Evolutionary conservation across 2,888 invertebrate species (phyloP).

Genomic region (Pristionchus fissidentatus): DNA sequence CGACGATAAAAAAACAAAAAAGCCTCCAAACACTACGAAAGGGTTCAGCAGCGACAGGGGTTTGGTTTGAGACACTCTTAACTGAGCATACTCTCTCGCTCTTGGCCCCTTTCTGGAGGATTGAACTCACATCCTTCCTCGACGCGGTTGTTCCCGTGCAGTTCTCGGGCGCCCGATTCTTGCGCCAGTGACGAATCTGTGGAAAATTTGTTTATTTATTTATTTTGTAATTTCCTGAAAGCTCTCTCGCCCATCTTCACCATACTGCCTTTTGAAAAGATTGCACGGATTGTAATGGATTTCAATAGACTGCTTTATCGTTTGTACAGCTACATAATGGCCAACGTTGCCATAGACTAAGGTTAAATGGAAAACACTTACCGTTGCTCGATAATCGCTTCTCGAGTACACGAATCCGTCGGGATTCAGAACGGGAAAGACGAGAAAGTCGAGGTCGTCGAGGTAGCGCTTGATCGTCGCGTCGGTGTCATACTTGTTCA

Average conservation of each 20-base stretch:
- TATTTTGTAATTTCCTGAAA: not conserved
- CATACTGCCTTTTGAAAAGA: too few species aligned
- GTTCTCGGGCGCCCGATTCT: constrained; percentile 71
- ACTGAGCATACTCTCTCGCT: not conserved
- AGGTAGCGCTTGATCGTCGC: constrained; percentile 66
- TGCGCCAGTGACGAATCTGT: constrained; percentile 74
- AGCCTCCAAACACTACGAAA: not conserved
- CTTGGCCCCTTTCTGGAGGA: not conserved
- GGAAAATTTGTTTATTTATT: constrained; percentile 41
- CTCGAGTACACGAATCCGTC: constrained; percentile 73
- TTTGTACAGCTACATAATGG: not conserved
- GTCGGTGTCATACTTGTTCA: constrained; percentile 64
- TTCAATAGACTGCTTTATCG: too few species aligned
- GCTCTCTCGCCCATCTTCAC: not conserved
- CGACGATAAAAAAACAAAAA: not conserved
- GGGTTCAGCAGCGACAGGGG: not conserved
- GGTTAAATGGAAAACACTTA: constrained; percentile 47
- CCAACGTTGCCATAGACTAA: not conserved
- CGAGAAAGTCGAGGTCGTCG: constrained; percentile 69
- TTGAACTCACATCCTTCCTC: constrained; percentile 55
- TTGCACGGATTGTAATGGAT: too few species aligned
- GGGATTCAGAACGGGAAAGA: constrained; percentile 73
- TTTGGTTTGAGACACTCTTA: not conserved
- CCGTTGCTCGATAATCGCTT: constrained; percentile 54
- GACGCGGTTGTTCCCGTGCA: constrained; percentile 68